Base-by-base conservation (phyloP, 1,140 invertebrate genomes). In the Oncopodura yosiiana region DNA sequence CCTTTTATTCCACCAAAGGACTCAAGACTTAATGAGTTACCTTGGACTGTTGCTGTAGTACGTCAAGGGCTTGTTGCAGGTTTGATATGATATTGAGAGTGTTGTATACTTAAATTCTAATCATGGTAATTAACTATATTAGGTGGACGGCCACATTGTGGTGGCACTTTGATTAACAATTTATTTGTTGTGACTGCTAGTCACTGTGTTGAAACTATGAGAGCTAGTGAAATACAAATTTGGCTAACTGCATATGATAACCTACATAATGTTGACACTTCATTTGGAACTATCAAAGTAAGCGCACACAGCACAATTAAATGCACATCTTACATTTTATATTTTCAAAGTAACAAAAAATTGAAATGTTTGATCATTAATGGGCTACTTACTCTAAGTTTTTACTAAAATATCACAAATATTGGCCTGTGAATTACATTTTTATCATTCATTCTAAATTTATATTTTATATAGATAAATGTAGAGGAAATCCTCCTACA, bases 121-220 rank as follows among this genome's bases (percentile, higher is more conserved):
- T n/a, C n/a, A n/a, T n/a, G n/a, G n/a, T n/a, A n/a, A n/a, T n/a
- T n/a, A n/a, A n/a, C n/a, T n/a, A n/a, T n/a, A n/a, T n/a, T 46
- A 11, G 62, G 62, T 29, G 62, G 62, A 30, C 26, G 62, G 32
- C 58, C 58, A 0, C 62, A 63, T 49, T 64, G 62, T 44, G 23
- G 18, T 23, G 48, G 55, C 2, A 57, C 55, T n/a, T 24, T 61
- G 18, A 61, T 61, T 1, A 57, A 61, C 27, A 41, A 52, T 26
- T 23, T 18, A 37, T 61, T 58, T 26, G 41, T 61, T 38, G 9
- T 56, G 16, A 56, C 49, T 14, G 49, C 58, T 12, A 43, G 44
- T 39, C 58, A 61, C 24, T 61, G 58, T 45, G 58, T 61, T 3
- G 53, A 61, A 8, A 49, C 30, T 11, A 26, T 57, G 1, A 45